Conservation (phyloP, 2,113 vertebrate genomes). For the Nanorana parkeri region DNA sequence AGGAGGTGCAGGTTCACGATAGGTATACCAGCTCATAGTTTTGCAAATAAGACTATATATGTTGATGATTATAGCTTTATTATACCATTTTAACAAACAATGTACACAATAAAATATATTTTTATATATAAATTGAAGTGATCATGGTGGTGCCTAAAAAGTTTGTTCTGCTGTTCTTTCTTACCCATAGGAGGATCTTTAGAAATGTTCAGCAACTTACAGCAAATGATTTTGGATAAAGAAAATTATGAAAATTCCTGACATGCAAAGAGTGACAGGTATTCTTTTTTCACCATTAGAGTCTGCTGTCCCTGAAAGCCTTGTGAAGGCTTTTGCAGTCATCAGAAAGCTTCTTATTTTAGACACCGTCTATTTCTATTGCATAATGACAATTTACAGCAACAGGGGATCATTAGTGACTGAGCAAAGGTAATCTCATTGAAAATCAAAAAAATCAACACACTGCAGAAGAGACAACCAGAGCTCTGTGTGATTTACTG, state of each 20-base stretch:
- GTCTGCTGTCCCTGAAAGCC: conserved; percentile 12
- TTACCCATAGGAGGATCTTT: too few species aligned
- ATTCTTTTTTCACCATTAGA: conserved; percentile 28
- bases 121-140: too few species aligned
- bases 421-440: not conserved
- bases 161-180: not conserved
- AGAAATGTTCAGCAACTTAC: too few species aligned
- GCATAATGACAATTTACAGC: not conserved
- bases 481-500: not conserved
- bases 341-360: not conserved
- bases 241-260: not conserved
- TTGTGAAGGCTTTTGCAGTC: not conserved
- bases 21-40: too few species aligned
- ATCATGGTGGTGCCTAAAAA: too few species aligned
- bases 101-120: too few species aligned
- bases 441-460: not conserved
- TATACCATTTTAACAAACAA: too few species aligned
- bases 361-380: not conserved
- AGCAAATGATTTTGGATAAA: too few species aligned
- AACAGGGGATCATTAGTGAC: conserved; percentile 25
- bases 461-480: not conserved
- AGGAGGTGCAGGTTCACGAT: too few species aligned
- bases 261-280: not conserved
- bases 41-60: too few species aligned
- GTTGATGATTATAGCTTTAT: too few species aligned